These are phyloP conservation scores for Notospermus geniculatus DNA, from an alignment of 1,140 invertebrate genomes.

Conservation along the genomic window DNA sequence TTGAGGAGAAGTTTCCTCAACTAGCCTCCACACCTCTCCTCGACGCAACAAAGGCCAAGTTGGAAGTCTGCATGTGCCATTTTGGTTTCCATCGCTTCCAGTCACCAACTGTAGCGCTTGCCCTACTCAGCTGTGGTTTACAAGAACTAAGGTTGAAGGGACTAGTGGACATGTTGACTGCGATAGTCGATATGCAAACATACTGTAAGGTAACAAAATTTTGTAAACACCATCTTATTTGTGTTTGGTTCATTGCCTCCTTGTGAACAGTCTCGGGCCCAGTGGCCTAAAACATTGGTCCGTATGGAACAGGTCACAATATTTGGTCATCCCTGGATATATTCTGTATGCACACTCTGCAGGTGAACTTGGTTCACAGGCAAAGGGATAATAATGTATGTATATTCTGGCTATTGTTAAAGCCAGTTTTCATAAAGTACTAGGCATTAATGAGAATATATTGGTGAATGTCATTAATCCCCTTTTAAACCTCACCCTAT, in stretches of 20 bases:
- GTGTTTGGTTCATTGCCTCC: no score
- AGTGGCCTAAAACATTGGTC: no score
- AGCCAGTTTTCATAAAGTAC: no score
- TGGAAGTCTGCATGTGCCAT: slow-evolving; percentile 24
- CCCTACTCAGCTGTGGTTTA: slow-evolving; percentile 20
- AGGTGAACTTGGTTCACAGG: no score
- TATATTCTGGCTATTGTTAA: no score
- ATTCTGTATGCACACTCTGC: no score
- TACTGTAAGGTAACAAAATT: slow-evolving; percentile 23
- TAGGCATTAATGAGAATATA: no score
- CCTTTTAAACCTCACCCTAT: no score
- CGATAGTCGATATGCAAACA: slow-evolving; percentile 18
- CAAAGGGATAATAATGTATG: no score
- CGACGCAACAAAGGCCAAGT: slow-evolving; percentile 8
- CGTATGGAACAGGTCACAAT: no score
- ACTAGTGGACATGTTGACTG: slow-evolving; percentile 11
- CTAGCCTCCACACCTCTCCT: background rate
- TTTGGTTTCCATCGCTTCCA: slow-evolving; percentile 15
- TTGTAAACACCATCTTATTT: slow-evolving; percentile 6
- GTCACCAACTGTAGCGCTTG: slow-evolving; percentile 20
- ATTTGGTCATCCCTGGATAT: background rate
- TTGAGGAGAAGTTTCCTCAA: slow-evolving; percentile 14
- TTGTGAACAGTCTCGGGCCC: no score
- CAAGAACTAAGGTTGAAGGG: slow-evolving; percentile 13
- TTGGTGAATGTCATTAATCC: no score